Evolutionary conservation across 2,113 vertebrate genomes (phyloP).

Genomic region (Chauna torquata): DNA sequence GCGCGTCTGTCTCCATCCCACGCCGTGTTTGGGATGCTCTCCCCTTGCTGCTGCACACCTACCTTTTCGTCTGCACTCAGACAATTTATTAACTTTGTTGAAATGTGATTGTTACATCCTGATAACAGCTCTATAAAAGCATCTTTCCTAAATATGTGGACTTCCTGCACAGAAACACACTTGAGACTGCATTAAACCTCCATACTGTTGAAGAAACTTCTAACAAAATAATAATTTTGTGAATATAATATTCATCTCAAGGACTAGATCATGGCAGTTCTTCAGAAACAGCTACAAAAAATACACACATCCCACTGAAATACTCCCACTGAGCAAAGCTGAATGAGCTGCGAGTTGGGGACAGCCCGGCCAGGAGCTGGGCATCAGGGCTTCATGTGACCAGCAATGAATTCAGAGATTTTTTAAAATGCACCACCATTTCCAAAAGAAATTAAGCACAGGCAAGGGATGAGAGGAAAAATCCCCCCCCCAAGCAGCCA

Average conservation of each 20-base stretch:
- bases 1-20: too few species aligned
- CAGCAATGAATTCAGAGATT: too few species aligned
- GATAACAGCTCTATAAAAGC: background rate
- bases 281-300: background rate
- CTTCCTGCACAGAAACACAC: background rate
- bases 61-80: background rate
- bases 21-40: background rate
- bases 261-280: background rate
- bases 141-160: background rate
- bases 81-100: background rate
- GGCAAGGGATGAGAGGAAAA: fast-evolving
- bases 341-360: too few species aligned
- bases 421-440: background rate
- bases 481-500: background rate
- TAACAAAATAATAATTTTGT: background rate
- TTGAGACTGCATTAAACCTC: background rate
- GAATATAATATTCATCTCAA: background rate
- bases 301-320: background rate
- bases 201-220: background rate
- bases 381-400: too few species aligned
- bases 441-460: background rate
- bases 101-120: background rate
- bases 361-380: too few species aligned
- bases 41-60: background rate
- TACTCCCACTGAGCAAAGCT: background rate